Evolutionary conservation across 1,140 invertebrate genomes (phyloP).

Genomic region (Heliothis virescens): DNA sequence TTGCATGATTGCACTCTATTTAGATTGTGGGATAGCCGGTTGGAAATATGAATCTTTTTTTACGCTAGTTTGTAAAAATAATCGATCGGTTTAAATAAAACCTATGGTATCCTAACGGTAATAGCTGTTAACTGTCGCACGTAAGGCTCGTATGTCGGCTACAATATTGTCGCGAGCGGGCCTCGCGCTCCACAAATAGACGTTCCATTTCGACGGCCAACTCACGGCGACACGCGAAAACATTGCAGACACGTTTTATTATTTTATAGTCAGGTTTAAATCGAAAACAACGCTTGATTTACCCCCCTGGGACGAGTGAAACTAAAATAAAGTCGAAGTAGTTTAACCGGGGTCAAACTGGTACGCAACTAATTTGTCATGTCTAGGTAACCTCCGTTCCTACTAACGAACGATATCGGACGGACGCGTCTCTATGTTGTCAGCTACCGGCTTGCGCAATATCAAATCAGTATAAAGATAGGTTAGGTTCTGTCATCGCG

Average conservation of each 20-base stretch:
- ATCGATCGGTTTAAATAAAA: conserved; percentile 47
- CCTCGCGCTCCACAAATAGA: conserved; percentile 83
- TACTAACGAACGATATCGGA: background rate
- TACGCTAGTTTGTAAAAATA: conserved; percentile 35
- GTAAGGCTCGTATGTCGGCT: conserved; percentile 74
- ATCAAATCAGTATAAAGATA: conserved; percentile 44
- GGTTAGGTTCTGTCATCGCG: conserved; percentile 28
- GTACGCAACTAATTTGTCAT: background rate
- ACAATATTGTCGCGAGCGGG: conserved; percentile 81
- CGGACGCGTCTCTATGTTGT: background rate
- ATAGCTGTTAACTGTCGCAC: conserved; percentile 55
- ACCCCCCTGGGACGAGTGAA: conserved; percentile 2
- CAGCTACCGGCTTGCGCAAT: conserved; percentile 17
- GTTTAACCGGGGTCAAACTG: background rate
- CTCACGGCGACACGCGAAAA: conserved; percentile 79
- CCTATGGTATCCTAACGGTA: conserved; percentile 45
- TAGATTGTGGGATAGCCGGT: conserved; percentile 44
- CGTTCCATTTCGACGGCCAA: conserved; percentile 81
- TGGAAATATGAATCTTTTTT: conserved; percentile 22
- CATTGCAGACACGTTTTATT: conserved; percentile 72
- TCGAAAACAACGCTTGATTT: conserved; percentile 50
- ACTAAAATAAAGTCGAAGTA: conserved; percentile 8
- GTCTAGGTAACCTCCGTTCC: background rate
- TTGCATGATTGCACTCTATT: conserved; percentile 65
- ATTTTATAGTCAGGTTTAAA: conserved; percentile 70